phyloP scores from a whole-genome alignment of 2,888 invertebrate species.

The Steromphala cineraria region DNA sequence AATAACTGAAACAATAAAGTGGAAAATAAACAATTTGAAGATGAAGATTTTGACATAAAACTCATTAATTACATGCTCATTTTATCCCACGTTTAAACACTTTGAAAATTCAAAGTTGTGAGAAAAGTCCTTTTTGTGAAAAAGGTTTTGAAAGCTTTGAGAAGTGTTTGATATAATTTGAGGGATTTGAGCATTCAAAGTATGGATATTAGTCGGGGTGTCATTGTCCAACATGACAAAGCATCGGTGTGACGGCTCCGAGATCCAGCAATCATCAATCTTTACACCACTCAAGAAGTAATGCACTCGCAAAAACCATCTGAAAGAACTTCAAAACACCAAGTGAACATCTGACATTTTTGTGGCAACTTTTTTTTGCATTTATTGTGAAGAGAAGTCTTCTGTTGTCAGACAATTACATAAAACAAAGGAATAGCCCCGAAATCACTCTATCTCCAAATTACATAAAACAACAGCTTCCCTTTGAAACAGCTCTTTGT shows the following conservation, averaged over 20 bases:
- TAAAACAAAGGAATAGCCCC: conserved; percentile 13
- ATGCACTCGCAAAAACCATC: neutral
- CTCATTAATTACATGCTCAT: no score
- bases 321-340: conserved; percentile 10
- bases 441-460: conserved; percentile 11
- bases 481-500: conserved; percentile 15
- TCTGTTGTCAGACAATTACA: conserved; percentile 8
- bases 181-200: neutral
- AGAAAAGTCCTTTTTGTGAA: no score
- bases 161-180: no score
- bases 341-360: conserved; percentile 14
- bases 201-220: neutral
- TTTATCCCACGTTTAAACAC: no score
- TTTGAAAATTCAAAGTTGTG: no score
- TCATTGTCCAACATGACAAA: neutral
- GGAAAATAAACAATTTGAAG: no score
- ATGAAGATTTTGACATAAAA: no score
- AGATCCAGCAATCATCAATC: neutral
- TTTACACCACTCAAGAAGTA: neutral
- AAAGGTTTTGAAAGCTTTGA: no score
- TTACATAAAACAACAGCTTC: conserved; percentile 19
- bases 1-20: no score
- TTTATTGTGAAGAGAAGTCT: conserved; percentile 2
- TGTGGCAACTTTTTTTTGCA: conserved; percentile 5
- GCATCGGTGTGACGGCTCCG: neutral